Conservation (phyloP, 23 tunicate species). For the Clavelina lepadiformis region DNA sequence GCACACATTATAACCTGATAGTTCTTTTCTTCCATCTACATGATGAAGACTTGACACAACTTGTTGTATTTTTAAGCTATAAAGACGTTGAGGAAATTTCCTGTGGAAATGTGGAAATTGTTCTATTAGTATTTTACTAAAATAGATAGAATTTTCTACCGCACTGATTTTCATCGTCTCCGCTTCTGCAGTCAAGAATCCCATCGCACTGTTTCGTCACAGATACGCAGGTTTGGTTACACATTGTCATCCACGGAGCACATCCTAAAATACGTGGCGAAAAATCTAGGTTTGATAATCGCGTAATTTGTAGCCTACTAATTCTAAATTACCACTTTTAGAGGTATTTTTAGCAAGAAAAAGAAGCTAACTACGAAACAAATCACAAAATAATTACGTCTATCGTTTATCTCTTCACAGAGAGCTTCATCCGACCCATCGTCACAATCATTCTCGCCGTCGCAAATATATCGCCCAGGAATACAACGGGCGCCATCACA, state of each 20-base stretch:
- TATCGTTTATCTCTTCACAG: slow-evolving; percentile 14
- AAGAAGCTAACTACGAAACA: too few relatives aligned
- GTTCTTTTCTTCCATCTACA: too few relatives aligned
- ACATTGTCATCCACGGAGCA: slow-evolving; percentile 30
- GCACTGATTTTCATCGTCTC: slow-evolving; percentile 51
- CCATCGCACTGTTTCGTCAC: slow-evolving; percentile 69
- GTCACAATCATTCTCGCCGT: slow-evolving; percentile 53
- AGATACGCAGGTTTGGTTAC: slow-evolving; percentile 46
- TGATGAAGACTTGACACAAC: too few relatives aligned
- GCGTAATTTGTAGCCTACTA: too few relatives aligned
- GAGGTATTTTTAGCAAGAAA: too few relatives aligned
- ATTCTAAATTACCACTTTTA: too few relatives aligned
- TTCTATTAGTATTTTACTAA: too few relatives aligned
- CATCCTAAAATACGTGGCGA: slow-evolving; percentile 53
- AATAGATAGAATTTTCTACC: slow-evolving; percentile 30
- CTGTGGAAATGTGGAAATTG: too few relatives aligned
- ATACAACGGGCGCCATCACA: slow-evolving; percentile 29
- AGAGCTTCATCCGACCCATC: slow-evolving; percentile 42
- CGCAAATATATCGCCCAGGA: slow-evolving; percentile 29
- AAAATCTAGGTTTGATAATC: too few relatives aligned
- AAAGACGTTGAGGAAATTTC: too few relatives aligned
- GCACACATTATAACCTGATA: too few relatives aligned
- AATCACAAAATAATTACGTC: slow-evolving; percentile 22
- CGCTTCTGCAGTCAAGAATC: slow-evolving; percentile 29
- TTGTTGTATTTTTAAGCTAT: too few relatives aligned